A percentile compares a stretch with the other conserved stretches of the same genome.
phyloP scores from a whole-genome alignment of 2,888 invertebrate species.

The Griposia aprilina region DNA sequence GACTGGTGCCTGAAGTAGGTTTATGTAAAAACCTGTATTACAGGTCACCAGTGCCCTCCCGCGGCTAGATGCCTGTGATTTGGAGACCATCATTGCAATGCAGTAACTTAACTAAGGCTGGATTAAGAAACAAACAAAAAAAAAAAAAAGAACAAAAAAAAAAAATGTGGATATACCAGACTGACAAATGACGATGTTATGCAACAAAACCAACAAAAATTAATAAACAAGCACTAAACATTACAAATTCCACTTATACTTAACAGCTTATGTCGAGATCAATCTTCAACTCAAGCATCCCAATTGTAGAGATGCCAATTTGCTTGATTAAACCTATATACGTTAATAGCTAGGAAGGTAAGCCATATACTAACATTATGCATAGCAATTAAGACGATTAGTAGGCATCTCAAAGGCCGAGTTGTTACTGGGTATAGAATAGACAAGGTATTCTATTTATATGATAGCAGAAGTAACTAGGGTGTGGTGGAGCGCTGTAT shows the following conservation, averaged over 20 bases:
- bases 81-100: too few relatives aligned
- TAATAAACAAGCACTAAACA: background rate
- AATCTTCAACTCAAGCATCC: slow-evolving; percentile 20
- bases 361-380: slow-evolving; percentile 30
- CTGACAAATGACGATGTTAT: background rate
- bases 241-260: background rate
- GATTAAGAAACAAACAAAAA: too few relatives aligned
- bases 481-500: background rate
- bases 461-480: background rate
- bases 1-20: too few relatives aligned
- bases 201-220: background rate
- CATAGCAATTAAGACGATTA: slow-evolving; percentile 45
- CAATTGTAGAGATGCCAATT: slow-evolving; percentile 39
- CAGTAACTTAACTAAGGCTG: too few relatives aligned
- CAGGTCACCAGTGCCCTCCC: too few relatives aligned
- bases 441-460: background rate
- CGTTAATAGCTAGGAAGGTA: slow-evolving; percentile 24
- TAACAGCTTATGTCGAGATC: slow-evolving; percentile 3
- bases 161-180: too few relatives aligned
- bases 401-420: slow-evolving; percentile 17
- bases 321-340: slow-evolving; percentile 47
- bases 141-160: too few relatives aligned
- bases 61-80: too few relatives aligned
- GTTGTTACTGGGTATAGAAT: background rate
- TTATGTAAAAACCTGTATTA: too few relatives aligned